Evolutionary conservation across 1,140 invertebrate genomes (phyloP).

Genomic region (Drosophila ambigua): DNA sequence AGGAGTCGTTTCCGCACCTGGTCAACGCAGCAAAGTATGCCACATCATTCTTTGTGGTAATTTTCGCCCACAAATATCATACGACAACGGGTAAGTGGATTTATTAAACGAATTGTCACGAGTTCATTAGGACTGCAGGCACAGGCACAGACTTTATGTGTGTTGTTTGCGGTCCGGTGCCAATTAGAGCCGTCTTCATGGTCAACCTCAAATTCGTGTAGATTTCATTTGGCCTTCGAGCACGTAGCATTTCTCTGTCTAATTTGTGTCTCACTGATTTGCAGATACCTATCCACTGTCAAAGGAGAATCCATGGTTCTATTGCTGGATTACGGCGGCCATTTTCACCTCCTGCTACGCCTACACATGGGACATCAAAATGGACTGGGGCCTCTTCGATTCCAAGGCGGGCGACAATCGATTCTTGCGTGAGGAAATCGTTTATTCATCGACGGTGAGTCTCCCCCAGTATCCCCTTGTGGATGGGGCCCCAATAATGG

Average conservation of each 20-base stretch:
- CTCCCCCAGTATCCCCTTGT: neutral
- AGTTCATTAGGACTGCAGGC: slow-evolving; percentile 6
- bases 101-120: slow-evolving; percentile 13
- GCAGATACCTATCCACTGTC: slow-evolving; percentile 86
- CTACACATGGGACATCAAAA: slow-evolving; percentile 97
- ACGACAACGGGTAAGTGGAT: slow-evolving; percentile 73
- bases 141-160: slow-evolving; percentile 33
- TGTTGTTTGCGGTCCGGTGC: slow-evolving; percentile 55
- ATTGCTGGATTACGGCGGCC: slow-evolving; percentile 90
- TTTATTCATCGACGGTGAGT: slow-evolving; percentile 89
- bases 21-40: slow-evolving; percentile 92
- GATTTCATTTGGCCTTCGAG: slow-evolving; percentile 47
- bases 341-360: slow-evolving; percentile 94
- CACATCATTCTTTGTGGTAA: slow-evolving; percentile 83
- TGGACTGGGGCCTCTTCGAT: slow-evolving; percentile 99
- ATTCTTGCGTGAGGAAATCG: slow-evolving; percentile 91
- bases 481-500: slow-evolving; percentile 55
- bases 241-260: slow-evolving; percentile 7
- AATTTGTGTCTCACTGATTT: neutral
- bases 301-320: slow-evolving; percentile 92
- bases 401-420: slow-evolving; percentile 91
- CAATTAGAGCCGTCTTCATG: slow-evolving; percentile 62
- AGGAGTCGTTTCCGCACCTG: slow-evolving; percentile 96
- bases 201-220: slow-evolving; percentile 53
- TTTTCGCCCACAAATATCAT: slow-evolving; percentile 81